Base-by-base conservation (phyloP, 2,113 vertebrate species). In the Hassar affinis region DNA sequence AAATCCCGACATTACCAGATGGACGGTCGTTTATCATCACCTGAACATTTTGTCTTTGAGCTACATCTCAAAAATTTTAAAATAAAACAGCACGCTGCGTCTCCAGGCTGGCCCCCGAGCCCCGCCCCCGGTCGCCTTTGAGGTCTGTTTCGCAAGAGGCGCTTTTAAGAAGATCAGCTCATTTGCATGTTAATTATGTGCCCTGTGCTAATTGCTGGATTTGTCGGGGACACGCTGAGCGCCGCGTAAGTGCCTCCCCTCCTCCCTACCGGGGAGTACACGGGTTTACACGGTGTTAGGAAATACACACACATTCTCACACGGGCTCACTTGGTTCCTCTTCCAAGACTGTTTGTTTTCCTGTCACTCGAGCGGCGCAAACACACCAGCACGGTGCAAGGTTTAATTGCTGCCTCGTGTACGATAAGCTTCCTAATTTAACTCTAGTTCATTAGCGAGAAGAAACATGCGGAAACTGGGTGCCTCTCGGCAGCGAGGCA, bases 111-210 rank as follows among this genome's bases (percentile, higher is more conserved):
- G 52, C 80, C 62, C 83, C 78, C 84, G 61, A 66, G 78, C 81
- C 75, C 82, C 25, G 15, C 80, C 82, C 87, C 83, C 82, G 17
- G 52, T 83, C 88, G 90, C 80, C 51, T 84, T 92, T 91, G 82
- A 88, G 88, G 81, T 91, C 76, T 91, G 81, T 42, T 92, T 91
- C 91, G 86, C 89, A 80, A 79, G 90, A 89, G 86, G 78, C 33
- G 92, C 91, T 94, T 94, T 94, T 93, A 93, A 93, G 91, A 92
- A 91, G 91, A 94, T 93, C 91, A 91, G 86, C 92, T 93, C 91
- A 94, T 95, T 94, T 94, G 93, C 93, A 95, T 94, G 92, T 94
- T 94, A 94, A 95, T 95, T 94, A 94, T 93, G 92, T 88, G 88
- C 93, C 88, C 90, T 91, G 87, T 90, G 87, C 91, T 94, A 94